A percentile compares a stretch with the other conserved stretches of the same genome.
Conservation (phyloP, 2,888 invertebrate species). For the Cryptosula pallasiana region DNA sequence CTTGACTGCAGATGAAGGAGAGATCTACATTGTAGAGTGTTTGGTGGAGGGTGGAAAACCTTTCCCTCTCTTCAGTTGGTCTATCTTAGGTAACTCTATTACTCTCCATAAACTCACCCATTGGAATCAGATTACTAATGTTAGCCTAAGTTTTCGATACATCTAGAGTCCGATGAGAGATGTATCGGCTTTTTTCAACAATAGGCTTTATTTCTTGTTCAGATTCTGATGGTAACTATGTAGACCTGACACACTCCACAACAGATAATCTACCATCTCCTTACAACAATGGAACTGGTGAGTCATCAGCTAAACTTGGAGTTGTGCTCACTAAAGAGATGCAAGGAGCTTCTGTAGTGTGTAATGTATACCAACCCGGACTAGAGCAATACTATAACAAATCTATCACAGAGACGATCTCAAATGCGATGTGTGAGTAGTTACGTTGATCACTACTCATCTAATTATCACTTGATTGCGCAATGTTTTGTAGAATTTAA, state of each 20-base stretch:
- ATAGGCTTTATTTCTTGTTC: no score
- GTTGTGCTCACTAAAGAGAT: neutral
- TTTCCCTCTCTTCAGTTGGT: neutral
- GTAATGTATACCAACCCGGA: slow-evolving; percentile 4
- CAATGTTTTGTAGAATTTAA: neutral
- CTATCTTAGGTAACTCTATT: neutral
- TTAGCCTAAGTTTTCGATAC: no score
- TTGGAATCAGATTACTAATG: no score
- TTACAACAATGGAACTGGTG: neutral
- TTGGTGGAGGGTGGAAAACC: neutral
- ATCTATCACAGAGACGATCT: neutral
- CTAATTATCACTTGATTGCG: no score
- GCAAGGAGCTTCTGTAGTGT: neutral
- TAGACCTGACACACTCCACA: neutral
- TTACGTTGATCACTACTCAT: no score
- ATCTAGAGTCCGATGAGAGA: neutral
- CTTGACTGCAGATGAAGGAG: neutral
- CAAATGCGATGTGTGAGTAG: slow-evolving; percentile 1
- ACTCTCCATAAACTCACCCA: neutral
- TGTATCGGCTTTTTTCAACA: neutral
- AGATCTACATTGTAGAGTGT: neutral
- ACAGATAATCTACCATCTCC: neutral
- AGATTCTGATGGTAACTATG: neutral
- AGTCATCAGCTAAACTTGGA: neutral
- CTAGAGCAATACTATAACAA: neutral